Conservation (phyloP, 2,113 vertebrate genomes). For the Alces alces region DNA sequence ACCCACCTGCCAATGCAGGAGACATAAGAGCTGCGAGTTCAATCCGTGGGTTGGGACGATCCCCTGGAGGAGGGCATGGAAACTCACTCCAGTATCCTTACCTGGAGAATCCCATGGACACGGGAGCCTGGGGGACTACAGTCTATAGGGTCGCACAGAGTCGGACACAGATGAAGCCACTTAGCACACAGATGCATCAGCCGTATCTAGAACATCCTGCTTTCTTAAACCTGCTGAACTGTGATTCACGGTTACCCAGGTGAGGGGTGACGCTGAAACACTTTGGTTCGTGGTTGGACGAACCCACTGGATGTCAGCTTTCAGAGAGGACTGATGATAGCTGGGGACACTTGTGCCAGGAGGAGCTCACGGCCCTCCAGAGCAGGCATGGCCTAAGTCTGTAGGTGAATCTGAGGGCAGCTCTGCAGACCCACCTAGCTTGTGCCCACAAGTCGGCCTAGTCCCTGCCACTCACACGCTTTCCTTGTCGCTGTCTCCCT, state of each 20-base stretch:
- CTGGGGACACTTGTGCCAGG: neutral
- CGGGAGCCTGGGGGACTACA: neutral
- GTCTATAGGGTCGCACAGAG: neutral
- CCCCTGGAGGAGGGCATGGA: neutral
- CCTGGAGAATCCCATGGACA: neutral
- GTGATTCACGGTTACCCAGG: neutral
- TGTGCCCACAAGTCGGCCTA: fast-evolving
- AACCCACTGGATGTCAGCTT: neutral
- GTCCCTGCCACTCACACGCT: neutral
- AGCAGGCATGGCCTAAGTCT: neutral
- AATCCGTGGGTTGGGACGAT: neutral
- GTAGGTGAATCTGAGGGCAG: neutral
- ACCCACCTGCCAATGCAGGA: neutral
- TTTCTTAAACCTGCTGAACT: neutral
- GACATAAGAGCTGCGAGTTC: neutral
- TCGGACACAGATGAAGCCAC: neutral
- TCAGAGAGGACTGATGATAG: neutral
- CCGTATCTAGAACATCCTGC: neutral
- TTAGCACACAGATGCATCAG: neutral
- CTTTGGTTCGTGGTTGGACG: neutral
- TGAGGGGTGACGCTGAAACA: neutral
- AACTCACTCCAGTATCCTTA: neutral
- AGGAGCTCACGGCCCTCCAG: neutral
- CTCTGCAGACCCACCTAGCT: neutral
- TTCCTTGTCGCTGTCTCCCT: slow-evolving; percentile 28